Conservation (phyloP, 2,797 vertebrate species). For the Fratercula arctica region DNA sequence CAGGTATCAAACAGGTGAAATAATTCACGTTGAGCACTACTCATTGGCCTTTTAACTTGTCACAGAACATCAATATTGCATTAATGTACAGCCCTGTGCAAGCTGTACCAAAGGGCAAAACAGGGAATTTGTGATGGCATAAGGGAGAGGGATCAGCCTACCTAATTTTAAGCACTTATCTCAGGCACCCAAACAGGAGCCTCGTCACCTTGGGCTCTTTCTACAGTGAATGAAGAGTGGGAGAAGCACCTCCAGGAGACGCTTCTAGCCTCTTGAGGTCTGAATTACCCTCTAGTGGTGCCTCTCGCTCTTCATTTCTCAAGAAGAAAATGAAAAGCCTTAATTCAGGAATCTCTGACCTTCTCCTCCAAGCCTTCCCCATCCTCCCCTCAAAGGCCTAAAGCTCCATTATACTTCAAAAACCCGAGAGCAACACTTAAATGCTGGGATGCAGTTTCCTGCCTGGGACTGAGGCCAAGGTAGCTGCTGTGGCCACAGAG, state of each 20-base stretch:
- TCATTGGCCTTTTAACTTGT: slow-evolving; percentile 4
- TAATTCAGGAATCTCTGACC: slow-evolving; percentile 7
- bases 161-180: not conserved
- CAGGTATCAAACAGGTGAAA: slow-evolving; percentile 18
- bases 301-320: not conserved
- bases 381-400: not conserved
- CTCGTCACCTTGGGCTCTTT: not conserved
- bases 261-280: not conserved
- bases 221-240: not conserved
- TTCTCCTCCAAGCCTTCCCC: not conserved
- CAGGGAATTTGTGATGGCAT: not conserved
- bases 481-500: rapidly evolving
- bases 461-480: rapidly evolving
- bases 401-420: not conserved
- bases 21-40: not conserved
- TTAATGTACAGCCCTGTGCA: not conserved
- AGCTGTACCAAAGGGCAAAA: not conserved
- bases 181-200: not conserved
- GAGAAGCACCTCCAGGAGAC: not conserved
- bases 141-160: not conserved
- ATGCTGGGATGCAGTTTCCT: not conserved
- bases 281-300: not conserved
- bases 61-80: slow-evolving; percentile 7
- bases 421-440: not conserved
- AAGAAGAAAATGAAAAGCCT: not conserved